Evolutionary conservation across 2,113 vertebrate species (phyloP), one percentile per base, ranked within the genome.

Genomic region (Pao palembangensis): DNA sequence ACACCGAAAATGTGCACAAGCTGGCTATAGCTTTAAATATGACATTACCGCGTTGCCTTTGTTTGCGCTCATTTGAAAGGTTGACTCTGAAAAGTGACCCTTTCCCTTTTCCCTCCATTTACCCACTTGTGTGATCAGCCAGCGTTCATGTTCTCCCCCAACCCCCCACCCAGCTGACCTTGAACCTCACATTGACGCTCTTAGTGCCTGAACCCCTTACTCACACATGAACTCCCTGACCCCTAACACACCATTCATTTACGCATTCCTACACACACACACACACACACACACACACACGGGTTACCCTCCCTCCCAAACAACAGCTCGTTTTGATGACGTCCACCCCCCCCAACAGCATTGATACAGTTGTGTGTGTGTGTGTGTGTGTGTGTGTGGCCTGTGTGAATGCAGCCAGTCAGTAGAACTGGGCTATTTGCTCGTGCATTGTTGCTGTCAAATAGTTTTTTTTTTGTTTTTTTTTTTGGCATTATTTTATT

Each of bases 181-280:
- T 87, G 82, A 89, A 86, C 85, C 83, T 72, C 54, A 59, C 55
- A 58, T 48, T 53, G 69, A 62, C 74, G 57, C 63, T 57, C 55
- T 76, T 73, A 77, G 57, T 77, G 84, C 61, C 71, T 31, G 46
- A 49, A 7, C 47, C 65, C 67, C 78, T 57, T 54, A 44, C 67
- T 69, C 74, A 65, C 76, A 64, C 75, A 79, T 78, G 67, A 86
- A 85, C 82, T 72, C 71, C 18, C 60, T 78, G 81, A 86, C 85
- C 81, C 59, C 48, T 55, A 71, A 55, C 55, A 58, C 23, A 2
- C 69, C 75, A 80, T 80, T 87, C 83, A 81, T 42, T 64, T 65
- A 58, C 72, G 58, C 56, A 64, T 64, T 67, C 61, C 49, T 64
- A 51, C 34, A 18, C 38, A 42, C 23, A 12, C 53, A 17, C 58